These are phyloP conservation scores for Rhagophthalmus giganteus DNA, from an alignment of 2,888 invertebrate genomes.

Conservation along the genomic window DNA sequence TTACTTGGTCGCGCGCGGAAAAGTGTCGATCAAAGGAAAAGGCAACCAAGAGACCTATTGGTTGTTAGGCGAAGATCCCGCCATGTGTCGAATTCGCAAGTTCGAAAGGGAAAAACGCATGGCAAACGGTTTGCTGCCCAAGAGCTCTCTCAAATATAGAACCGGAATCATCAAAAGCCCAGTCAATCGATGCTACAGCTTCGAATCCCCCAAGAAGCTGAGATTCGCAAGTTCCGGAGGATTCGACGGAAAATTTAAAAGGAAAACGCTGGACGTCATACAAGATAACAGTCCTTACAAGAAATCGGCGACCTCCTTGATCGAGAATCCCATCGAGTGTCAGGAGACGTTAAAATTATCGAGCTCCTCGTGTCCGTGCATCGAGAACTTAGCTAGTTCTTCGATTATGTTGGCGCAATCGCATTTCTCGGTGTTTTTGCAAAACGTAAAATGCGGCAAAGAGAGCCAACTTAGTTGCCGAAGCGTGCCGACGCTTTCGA, in stretches of 20 bases:
- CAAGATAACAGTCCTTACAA: constrained; percentile 62
- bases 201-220: constrained; percentile 81
- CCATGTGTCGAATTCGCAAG: constrained; percentile 61
- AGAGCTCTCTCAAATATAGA: constrained; percentile 73
- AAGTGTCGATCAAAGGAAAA: constrained; percentile 82
- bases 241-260: constrained; percentile 59
- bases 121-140: constrained; percentile 50
- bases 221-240: constrained; percentile 75
- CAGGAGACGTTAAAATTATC: constrained; percentile 54
- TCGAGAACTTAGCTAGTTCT: constrained; percentile 60
- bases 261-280: constrained; percentile 58
- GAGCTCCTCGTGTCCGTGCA: constrained; percentile 74
- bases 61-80: constrained; percentile 75
- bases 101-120: constrained; percentile 54
- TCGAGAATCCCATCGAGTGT: constrained; percentile 59
- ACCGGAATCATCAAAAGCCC: constrained; percentile 61
- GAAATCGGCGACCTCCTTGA: constrained; percentile 56
- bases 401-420: constrained; percentile 49
- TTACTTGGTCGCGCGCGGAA: constrained; percentile 72
- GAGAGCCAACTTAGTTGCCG: constrained; percentile 39
- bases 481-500: constrained; percentile 49
- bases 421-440: constrained; percentile 45
- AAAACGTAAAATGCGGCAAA: constrained; percentile 36
- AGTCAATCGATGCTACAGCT: constrained; percentile 71
- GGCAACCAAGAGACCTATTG: constrained; percentile 82